These are phyloP conservation scores for Parambassis ranga DNA, from an alignment of 2,797 vertebrate genomes.

Conservation along the genomic window DNA sequence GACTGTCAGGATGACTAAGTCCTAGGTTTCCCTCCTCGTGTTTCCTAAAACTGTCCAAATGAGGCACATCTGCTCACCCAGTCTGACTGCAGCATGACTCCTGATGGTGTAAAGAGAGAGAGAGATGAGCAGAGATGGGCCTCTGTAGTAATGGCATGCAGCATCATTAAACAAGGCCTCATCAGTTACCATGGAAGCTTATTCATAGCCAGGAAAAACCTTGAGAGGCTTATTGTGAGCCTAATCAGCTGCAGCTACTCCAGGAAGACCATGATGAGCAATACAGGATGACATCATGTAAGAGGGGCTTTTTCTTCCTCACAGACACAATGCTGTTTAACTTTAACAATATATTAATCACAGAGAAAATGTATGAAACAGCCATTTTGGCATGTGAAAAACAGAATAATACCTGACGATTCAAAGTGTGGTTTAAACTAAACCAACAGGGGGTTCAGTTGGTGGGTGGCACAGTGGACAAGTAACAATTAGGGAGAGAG, in stretches of 20 bases:
- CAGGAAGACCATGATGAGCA: constrained; percentile 41
- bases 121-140: constrained; percentile 8
- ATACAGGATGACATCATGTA: constrained; percentile 47
- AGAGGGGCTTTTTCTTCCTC: constrained; percentile 23
- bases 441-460: constrained; percentile 1
- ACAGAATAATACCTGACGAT: background rate
- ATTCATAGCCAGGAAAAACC: constrained; percentile 40
- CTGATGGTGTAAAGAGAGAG: constrained; percentile 26
- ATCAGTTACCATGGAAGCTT: constrained; percentile 50
- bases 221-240: constrained; percentile 58
- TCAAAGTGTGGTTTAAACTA: background rate
- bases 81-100: constrained; percentile 34
- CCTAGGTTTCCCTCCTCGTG: no score
- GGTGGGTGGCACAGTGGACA: constrained; percentile 18
- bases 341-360: background rate
- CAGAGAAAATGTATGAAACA: background rate
- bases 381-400: background rate
- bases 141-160: constrained; percentile 17
- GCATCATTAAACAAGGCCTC: constrained; percentile 37
- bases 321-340: background rate
- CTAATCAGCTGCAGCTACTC: constrained; percentile 46
- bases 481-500: constrained; percentile 10
- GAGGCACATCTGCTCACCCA: background rate
- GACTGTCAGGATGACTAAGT: no score
- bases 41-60: background rate